phyloP scores from a whole-genome alignment of 2,113 vertebrate genomes.

The Benitochromis conjunctus region DNA sequence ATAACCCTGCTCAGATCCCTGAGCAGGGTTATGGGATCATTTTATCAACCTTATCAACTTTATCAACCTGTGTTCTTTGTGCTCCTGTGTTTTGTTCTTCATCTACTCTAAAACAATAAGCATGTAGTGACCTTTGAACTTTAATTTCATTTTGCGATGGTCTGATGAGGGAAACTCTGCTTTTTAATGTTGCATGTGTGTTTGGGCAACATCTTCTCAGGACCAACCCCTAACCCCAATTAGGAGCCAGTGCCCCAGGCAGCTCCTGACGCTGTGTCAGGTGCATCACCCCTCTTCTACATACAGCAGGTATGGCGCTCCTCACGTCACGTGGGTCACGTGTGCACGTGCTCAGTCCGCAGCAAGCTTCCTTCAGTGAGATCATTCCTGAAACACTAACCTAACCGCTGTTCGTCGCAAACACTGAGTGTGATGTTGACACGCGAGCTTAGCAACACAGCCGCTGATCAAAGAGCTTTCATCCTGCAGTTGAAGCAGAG shows the following conservation, averaged over 20 bases:
- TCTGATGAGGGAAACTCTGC: not conserved
- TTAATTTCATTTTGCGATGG: not conserved
- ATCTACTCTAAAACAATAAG: not conserved
- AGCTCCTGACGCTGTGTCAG: not conserved
- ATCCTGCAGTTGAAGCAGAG: conserved; percentile 25
- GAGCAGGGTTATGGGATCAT: too few relatives aligned
- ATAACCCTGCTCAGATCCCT: too few relatives aligned
- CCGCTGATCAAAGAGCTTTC: conserved; percentile 6
- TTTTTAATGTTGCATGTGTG: not conserved
- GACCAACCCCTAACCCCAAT: not conserved
- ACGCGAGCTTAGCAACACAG: not conserved
- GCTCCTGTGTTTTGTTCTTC: too few relatives aligned
- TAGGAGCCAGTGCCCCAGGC: not conserved
- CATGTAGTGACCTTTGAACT: not conserved
- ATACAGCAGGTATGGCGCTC: not conserved
- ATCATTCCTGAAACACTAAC: not conserved
- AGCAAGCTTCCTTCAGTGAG: not conserved
- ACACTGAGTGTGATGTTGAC: not conserved
- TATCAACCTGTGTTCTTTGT: too few relatives aligned
- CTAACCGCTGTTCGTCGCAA: not conserved
- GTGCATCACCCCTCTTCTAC: not conserved
- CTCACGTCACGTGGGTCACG: not conserved
- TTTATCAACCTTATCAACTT: too few relatives aligned
- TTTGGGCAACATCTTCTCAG: not conserved
- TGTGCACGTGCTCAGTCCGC: not conserved